Base-by-base conservation (phyloP, 35 echinoderm and acorn worm species). In the Lytechinus variegatus region DNA sequence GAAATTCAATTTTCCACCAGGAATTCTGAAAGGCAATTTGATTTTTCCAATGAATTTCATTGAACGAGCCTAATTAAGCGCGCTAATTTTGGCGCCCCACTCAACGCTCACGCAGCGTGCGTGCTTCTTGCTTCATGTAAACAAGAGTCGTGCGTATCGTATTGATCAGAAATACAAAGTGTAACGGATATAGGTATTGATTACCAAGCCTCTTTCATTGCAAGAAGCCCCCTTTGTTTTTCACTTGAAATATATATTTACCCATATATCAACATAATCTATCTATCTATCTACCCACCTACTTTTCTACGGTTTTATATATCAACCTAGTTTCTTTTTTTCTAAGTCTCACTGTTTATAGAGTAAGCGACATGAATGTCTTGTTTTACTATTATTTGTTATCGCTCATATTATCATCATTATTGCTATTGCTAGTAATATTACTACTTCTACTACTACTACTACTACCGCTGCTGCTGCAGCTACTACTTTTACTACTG, bases 61-160 rank as follows among this genome's bases (percentile, higher is more conserved):
- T 79, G 66, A 79, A 79, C 66, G 66, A 79, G 66, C 66, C 66
- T 79, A 79, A 79, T 79, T 79, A 79, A 24, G 19, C 66, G 66
- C 66, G 66, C 66, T 79, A 79, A 79, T 79, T 79, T 79, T 24
- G 66, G 66, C 66, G 66, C 66, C 66, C 24, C 66, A 24, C 19
- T 79, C 66, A 24, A 24, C 16, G 66, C 66, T 79, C 66, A 79
- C 66, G 66, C 14, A 24, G 19, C 66, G 66, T 79, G 66, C 66
- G 66, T 79, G 66, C 66, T 6, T 6, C 1, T 5, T 8, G 66
- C 19, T 79, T 79, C 66, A 24, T 79, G 66, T 79, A 79, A 79
- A 79, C 66, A 79, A 79, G 66, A 16, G 21, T 16, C 6, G 16
- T 79, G 57, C 57, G 66, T 14, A 79, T 79, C 66, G n/a, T 79